A percentile compares a stretch with the other conserved stretches of the same genome.
phyloP scores from a whole-genome alignment of 35 echinoderm and acorn worm genomes.

The Ophioderma brevispina region DNA sequence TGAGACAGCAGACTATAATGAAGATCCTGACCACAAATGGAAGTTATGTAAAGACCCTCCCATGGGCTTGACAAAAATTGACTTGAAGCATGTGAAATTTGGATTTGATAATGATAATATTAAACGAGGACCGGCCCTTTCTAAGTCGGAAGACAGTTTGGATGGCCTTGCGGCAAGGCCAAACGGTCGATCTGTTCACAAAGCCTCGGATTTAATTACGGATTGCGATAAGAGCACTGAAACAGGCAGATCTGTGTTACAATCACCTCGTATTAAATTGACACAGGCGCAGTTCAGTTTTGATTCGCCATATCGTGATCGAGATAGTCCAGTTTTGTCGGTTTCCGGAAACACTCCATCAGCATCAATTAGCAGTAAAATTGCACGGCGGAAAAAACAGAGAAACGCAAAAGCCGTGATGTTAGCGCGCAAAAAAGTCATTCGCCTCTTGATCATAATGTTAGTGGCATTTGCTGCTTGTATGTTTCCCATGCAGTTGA shows the following conservation, averaged over 20 bases:
- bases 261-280: not conserved
- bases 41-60: conserved; percentile 10
- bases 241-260: not conserved
- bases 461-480: conserved; percentile 72
- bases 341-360: not conserved
- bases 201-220: not conserved
- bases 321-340: not conserved
- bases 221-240: not conserved
- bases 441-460: conserved; percentile 72
- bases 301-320: not conserved
- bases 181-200: not conserved
- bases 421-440: conserved; percentile 73
- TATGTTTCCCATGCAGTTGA: conserved; percentile 78
- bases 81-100: not conserved
- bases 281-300: not conserved
- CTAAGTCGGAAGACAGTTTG: not conserved
- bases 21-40: not conserved
- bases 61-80: conserved; percentile 9
- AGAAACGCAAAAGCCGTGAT: conserved; percentile 63
- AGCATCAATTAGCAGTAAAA: not conserved
- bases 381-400: conserved; percentile 30
- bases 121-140: not conserved
- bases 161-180: not conserved
- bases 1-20: not conserved
- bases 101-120: not conserved